Evolutionary conservation across 2,888 invertebrate genomes (phyloP), one percentile per base, ranked within the genome.

Genomic region (Sympetrum striolatum): DNA sequence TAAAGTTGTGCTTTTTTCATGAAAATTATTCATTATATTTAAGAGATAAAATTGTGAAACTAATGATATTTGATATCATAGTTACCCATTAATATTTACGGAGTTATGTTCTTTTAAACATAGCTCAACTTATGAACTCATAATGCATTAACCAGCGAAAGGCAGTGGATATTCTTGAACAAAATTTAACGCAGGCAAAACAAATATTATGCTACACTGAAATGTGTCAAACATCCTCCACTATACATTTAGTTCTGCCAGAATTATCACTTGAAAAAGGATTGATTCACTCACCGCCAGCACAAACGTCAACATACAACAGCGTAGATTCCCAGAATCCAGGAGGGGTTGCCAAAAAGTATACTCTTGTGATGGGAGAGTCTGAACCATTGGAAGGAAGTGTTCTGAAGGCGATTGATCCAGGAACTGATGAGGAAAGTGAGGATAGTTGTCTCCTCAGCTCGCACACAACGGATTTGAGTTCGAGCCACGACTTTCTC

Each of bases 241-340:
- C 2, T 64, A 6, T 2, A 64, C n/a, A 4, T 25, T 6, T 64
- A 1, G 3, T 6, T 73, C 31, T 25, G 25, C 8, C 31, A 4
- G 73, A 25, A 25, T 81, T 12, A 35, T 81, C 3, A 81, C 12
- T 44, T 8, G 44, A 8, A 81, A 6, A 18, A 53, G 94, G 93
- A 91, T 94, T 95, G 92, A 94, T 95, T 14, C 96, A 94, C 91
- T 95, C 95, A 91, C 94, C 94, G n/a, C 95, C 95, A 91, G 95
- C 95, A 82, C 96, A 95, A n/a, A 98, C 96, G 93, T 98, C 98
- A 0, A 97, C 96, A 93, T 97, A 98, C 0, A 98, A 94, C 18
- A 98, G 94, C 0, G 98, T 98, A 3, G 98, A 98, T 94, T 98
- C 98, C 96, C 98, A 97, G 25, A 97, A 97, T 93, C 97, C 97